Evolutionary conservation across 2,797 vertebrate species (phyloP), one percentile per base, ranked within the genome.

Genomic region (Coranthus polyacanthus): DNA sequence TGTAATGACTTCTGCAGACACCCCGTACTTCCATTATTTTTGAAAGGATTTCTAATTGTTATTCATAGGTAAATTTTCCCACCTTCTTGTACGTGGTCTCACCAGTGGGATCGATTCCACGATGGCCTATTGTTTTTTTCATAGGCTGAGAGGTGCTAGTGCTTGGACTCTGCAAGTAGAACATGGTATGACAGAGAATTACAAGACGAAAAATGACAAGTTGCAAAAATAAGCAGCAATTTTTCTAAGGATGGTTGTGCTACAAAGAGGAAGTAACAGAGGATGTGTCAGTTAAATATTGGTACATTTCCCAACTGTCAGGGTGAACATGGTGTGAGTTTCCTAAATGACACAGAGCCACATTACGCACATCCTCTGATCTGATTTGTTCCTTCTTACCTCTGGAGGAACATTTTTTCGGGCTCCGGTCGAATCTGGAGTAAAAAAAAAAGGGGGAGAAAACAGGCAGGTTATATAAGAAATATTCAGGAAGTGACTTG

Each of bases 1-100:
- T 32, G 29, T 32, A 32, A 32, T 32, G 29, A 32, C 10, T 32
- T 9, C 29, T 32, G 29, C 7, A 7, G 24, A 7, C 29, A 32
- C 29, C 3, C 9, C 2, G 9, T 32, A 32, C n/a, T 41, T 41
- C 4, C 6, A 15, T 41, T 41, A 1, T n/a, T 2, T 41, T 16
- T 41, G 5, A 39, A 39, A n/a, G 12, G 37, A n/a, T 39, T 41
- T 41, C 15, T 41, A 16, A 9, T 32, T 41, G 38, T 41, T 41
- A 6, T 7, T 7, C 13, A 41, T 16, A 15, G 5, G 17, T 29
- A 17, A 16, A 22, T 57, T 62, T 26, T 74, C 89, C 29, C 12
- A 96, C 98, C 95, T 99, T 99, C 82, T 99, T 99, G 68, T 99
- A 99, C 0, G 97, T 98, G 0, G 97, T 99, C 75, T 99, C 97